Evolutionary conservation across 2,797 vertebrate genomes (phyloP).

Genomic region (Esox masquinongy): DNA sequence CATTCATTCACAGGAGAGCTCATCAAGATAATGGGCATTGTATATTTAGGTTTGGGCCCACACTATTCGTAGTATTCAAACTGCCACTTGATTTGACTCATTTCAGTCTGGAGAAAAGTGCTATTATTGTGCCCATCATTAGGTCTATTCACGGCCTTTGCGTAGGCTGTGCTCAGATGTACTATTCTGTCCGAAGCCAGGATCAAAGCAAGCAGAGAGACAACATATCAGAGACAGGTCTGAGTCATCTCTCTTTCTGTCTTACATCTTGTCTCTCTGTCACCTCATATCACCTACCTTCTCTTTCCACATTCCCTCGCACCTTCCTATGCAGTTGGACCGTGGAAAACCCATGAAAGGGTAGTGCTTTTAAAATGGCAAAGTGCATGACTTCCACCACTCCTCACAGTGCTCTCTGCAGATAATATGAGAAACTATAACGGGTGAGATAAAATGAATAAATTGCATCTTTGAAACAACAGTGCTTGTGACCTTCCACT

Average conservation of each 20-base stretch:
- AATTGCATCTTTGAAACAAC: constrained; percentile 46
- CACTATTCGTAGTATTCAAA: constrained; percentile 36
- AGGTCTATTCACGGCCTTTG: constrained; percentile 21
- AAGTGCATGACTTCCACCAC: not conserved
- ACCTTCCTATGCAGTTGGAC: constrained; percentile 14
- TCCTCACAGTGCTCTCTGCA: constrained; percentile 29
- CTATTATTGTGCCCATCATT: constrained; percentile 26
- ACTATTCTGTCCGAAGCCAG: constrained; percentile 31
- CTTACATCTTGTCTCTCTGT: constrained; percentile 35
- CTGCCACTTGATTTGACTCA: constrained; percentile 14
- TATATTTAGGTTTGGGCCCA: constrained; percentile 27
- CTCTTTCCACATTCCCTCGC: constrained; percentile 2
- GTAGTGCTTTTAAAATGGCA: constrained; percentile 45
- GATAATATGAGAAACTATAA: constrained; percentile 31
- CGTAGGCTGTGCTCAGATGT: not conserved
- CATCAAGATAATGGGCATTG: not conserved
- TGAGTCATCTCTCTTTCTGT: constrained; percentile 17
- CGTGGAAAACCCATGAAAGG: constrained; percentile 21
- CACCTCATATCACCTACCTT: constrained; percentile 24
- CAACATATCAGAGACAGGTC: constrained; percentile 29
- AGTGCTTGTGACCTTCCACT: constrained; percentile 29
- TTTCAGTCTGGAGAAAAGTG: constrained; percentile 4
- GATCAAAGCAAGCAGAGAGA: constrained; percentile 42
- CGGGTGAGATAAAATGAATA: constrained; percentile 39
- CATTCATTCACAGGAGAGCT: constrained; percentile 32